Evolutionary conservation across 1,140 invertebrate species (phyloP).

Genomic region (Copidosoma floridanum): DNA sequence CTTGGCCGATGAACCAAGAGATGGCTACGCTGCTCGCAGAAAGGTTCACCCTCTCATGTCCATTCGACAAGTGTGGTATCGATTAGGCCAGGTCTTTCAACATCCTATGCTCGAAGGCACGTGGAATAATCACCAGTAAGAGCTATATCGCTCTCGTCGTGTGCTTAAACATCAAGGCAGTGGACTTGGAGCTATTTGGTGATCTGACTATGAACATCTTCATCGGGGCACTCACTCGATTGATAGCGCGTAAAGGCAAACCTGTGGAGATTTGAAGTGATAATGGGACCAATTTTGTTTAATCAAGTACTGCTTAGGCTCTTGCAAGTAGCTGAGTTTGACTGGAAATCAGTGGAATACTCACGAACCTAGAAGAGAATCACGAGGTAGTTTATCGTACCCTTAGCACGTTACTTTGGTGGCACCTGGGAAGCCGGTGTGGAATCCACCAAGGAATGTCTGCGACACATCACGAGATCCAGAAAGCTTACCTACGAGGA

Average conservation of each 20-base stretch:
- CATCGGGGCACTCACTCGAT: neutral
- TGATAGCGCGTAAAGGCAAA: neutral
- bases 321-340: no score
- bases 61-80: neutral
- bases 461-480: no score
- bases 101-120: neutral
- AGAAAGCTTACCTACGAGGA: no score
- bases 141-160: neutral
- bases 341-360: no score
- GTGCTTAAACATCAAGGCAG: neutral
- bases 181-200: neutral
- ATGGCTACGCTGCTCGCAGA: neutral
- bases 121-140: neutral
- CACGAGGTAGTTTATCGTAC: no score
- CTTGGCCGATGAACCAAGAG: neutral
- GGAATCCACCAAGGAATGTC: no score
- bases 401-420: no score
- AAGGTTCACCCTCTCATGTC: neutral
- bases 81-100: neutral
- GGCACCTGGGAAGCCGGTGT: no score
- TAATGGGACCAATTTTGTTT: neutral
- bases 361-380: no score
- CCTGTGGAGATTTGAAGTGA: neutral
- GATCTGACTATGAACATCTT: neutral
- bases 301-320: no score